Evolutionary conservation across 1,140 invertebrate species (phyloP).

Genomic region (Branchinecta lindahli): DNA sequence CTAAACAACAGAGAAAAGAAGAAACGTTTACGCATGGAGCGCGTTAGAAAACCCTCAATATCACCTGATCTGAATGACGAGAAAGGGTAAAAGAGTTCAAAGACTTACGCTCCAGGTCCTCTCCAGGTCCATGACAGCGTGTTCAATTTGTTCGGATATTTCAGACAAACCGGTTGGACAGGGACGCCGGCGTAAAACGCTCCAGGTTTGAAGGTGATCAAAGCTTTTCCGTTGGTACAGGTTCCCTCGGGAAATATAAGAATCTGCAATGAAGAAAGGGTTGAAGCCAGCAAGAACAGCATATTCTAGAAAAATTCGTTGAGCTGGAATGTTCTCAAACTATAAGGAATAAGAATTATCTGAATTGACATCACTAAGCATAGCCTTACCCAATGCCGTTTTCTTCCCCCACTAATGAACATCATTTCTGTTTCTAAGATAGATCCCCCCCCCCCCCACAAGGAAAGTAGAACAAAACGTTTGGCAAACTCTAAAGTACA

Average conservation of each 20-base stretch:
- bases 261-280: constrained; percentile 41
- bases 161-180: constrained; percentile 80
- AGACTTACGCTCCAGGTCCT: constrained; percentile 78
- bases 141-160: constrained; percentile 79
- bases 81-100: constrained; percentile 16
- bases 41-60: too few species aligned
- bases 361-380: too few species aligned
- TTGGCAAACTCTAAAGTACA: too few species aligned
- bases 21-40: too few species aligned
- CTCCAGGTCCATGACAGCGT: constrained; percentile 96
- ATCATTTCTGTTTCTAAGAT: too few species aligned
- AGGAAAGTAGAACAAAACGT: too few species aligned
- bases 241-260: constrained; percentile 92
- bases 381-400: too few species aligned
- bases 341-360: too few species aligned
- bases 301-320: neutral
- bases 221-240: constrained; percentile 77
- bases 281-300: neutral
- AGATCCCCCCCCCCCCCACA: too few species aligned
- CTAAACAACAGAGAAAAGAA: too few species aligned
- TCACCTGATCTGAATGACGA: too few species aligned
- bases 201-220: constrained; percentile 90
- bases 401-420: too few species aligned
- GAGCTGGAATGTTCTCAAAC: constrained; percentile 11
- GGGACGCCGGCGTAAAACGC: constrained; percentile 83